A percentile compares a stretch with the other conserved stretches of the same genome.
Evolutionary conservation across 2,888 invertebrate genomes (phyloP).

Genomic region (Lepidochitona cinerea): DNA sequence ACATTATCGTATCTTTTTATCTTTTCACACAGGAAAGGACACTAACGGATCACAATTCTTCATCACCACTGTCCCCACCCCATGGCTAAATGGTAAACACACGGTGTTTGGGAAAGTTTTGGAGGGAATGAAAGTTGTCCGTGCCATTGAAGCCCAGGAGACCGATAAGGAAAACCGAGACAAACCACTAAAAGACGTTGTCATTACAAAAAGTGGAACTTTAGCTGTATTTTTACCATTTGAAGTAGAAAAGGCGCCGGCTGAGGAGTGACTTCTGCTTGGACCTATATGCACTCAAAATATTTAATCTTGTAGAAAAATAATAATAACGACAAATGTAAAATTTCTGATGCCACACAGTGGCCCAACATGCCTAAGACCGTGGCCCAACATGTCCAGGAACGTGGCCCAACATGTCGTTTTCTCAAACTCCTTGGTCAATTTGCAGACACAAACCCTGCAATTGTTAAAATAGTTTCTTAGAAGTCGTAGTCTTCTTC

Average conservation of each 20-base stretch:
- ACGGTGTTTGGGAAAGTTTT: conserved; percentile 88
- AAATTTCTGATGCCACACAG: too few relatives aligned
- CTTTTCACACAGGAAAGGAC: conserved; percentile 81
- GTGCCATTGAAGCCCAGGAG: conserved; percentile 83
- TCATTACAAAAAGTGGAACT: conserved; percentile 81
- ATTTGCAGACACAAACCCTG: too few relatives aligned
- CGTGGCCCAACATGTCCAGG: too few relatives aligned
- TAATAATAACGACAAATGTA: too few relatives aligned
- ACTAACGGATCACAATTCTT: conserved; percentile 98
- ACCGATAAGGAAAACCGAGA: conserved; percentile 78
- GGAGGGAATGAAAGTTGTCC: conserved; percentile 86
- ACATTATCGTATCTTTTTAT: too few relatives aligned
- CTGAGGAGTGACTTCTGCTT: background rate
- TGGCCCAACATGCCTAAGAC: too few relatives aligned
- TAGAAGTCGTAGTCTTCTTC: too few relatives aligned
- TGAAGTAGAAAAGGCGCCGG: conserved; percentile 28
- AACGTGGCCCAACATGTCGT: too few relatives aligned
- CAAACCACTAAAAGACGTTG: conserved; percentile 79
- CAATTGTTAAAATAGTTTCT: too few relatives aligned
- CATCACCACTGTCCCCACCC: conserved; percentile 88
- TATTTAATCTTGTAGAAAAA: too few relatives aligned
- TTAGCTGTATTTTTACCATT: conserved; percentile 44
- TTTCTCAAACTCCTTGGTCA: too few relatives aligned
- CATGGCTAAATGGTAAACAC: conserved; percentile 91
- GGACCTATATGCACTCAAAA: background rate